Evolutionary conservation across 2,113 vertebrate species (phyloP).

Genomic region (Sialia sialis): DNA sequence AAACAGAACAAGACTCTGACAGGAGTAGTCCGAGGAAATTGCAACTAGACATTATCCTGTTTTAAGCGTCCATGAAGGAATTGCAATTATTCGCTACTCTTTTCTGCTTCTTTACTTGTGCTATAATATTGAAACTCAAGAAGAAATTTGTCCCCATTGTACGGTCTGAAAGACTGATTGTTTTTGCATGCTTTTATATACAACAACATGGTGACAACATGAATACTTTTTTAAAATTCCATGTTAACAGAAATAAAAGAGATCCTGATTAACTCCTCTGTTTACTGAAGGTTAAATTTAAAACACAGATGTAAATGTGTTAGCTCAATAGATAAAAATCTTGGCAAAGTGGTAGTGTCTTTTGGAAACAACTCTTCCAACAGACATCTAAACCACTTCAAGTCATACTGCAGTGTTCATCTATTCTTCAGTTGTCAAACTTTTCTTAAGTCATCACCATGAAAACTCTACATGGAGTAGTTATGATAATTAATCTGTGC

Average conservation of each 20-base stretch:
- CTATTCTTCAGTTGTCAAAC: not conserved
- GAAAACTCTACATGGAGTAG: not conserved
- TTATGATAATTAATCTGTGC: not conserved
- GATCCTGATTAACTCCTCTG: not conserved
- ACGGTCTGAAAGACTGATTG: not conserved
- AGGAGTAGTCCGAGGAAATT: not conserved
- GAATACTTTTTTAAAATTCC: not conserved
- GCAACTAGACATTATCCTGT: not conserved
- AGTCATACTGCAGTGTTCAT: not conserved
- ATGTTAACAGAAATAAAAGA: not conserved
- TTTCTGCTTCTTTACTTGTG: not conserved
- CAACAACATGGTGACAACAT: not conserved
- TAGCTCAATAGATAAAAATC: not conserved
- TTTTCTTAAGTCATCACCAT: conserved; percentile 28
- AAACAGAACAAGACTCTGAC: not conserved
- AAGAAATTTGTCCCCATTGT: not conserved
- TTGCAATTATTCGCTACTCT: not conserved
- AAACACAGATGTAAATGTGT: not conserved
- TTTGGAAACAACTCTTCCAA: not conserved
- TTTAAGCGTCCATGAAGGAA: not conserved
- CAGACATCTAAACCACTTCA: not conserved
- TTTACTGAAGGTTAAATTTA: conserved; percentile 23
- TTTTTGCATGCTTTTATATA: not conserved
- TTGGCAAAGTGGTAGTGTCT: not conserved
- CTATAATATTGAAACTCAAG: not conserved